Percentiles rank a stretch among this genome's conserved stretches.
phyloP scores from a whole-genome alignment of 2,113 vertebrate species.

The Rhea pennata region DNA sequence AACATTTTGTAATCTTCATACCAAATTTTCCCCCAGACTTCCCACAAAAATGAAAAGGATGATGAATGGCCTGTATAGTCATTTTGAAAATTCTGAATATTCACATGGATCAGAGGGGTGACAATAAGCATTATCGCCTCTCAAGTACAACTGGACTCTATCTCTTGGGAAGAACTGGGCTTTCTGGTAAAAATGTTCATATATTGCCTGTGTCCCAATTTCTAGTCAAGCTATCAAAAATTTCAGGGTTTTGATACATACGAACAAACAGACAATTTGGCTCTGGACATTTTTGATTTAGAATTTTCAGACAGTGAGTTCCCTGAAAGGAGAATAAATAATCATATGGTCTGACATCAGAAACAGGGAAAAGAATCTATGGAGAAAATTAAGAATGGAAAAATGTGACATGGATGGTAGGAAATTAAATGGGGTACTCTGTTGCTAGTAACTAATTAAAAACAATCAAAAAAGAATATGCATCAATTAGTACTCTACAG shows the following conservation, averaged over 20 bases:
- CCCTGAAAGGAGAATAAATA: background rate
- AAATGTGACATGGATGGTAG: background rate
- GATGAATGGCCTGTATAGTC: background rate
- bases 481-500: background rate
- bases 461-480: background rate
- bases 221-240: slow-evolving; percentile 10
- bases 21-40: background rate
- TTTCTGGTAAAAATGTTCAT: background rate
- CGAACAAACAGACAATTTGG: background rate
- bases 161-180: background rate
- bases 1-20: background rate
- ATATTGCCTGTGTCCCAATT: background rate
- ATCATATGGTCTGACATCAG: background rate
- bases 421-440: background rate
- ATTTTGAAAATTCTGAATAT: background rate
- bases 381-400: background rate
- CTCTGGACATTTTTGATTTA: background rate
- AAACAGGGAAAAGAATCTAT: background rate
- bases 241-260: background rate
- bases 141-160: background rate
- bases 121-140: background rate
- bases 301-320: background rate
- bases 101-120: background rate
- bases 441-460: background rate
- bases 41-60: background rate